Evolutionary conservation across 2,113 vertebrate genomes (phyloP), one percentile per base, ranked within the genome.

Genomic region (Lophotis ruficrista): DNA sequence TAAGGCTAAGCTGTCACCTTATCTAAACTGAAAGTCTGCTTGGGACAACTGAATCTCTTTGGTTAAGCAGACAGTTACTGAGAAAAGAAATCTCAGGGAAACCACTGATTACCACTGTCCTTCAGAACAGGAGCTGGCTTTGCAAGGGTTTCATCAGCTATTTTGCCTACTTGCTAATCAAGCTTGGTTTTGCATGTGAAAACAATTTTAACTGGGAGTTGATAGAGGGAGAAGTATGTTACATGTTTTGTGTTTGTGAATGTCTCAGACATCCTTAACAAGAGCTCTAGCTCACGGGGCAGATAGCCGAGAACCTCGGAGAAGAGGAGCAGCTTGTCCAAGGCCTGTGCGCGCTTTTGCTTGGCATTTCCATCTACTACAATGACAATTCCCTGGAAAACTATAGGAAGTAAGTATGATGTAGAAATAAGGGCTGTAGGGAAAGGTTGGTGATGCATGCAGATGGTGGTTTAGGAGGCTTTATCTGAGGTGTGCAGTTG

Each of bases 341-440:
- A 98, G 99, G 99, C 77, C 96, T 99, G 43, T 99, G 99, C 91
- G 99, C 99, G 0, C 98, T 99, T 60, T 87, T 99, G 50, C 98
- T 99, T 71, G 99, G 99, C 68, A 99, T 99, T 96, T 99, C 99
- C 51, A 99, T 99, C 97, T 99, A 99, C 97, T 99, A 99, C 97
- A 99, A 99, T 3, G 99, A 99, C 98, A 99, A 99, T 96, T 99
- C 99, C 4, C 98, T 99, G 54, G 99, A 99, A 96, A 99, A 99
- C 96, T 99, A 98, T 75, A 99, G 98, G 88, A 99, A 99, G 99
- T 99, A 98, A 96, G 98, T 97, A 69, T 23, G 61, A 5, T 7
- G 17, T 6, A 58, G 47, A 20, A 56, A 4, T 23, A 16, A 60
- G 11, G 35, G 4, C 31, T 23, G 12, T 3, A 41, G 68, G 31